Conservation (phyloP, 2,113 vertebrate genomes). For the Gobiocypris rarus region DNA sequence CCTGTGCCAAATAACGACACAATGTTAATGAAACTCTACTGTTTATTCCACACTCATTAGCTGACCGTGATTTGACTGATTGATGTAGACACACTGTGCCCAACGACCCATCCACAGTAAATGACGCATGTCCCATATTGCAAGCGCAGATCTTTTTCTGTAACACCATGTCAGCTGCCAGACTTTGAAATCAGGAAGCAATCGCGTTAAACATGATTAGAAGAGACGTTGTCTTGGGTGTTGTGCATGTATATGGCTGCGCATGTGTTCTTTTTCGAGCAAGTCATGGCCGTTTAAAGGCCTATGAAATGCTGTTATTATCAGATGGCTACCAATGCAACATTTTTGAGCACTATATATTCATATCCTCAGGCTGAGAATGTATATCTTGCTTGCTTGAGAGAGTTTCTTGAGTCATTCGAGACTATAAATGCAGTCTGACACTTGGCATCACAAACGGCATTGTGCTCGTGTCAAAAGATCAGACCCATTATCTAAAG, state of each 20-base stretch:
- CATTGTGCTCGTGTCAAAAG: not conserved
- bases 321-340: conserved; percentile 23
- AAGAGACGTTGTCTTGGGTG: conserved; percentile 10
- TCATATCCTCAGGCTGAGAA: not conserved
- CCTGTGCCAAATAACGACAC: conserved; percentile 26
- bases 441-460: not conserved
- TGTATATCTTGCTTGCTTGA: not conserved
- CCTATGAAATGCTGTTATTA: not conserved
- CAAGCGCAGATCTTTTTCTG: conserved; percentile 23
- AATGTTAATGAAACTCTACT: conserved; percentile 28
- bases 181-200: conserved; percentile 22
- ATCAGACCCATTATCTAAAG: conserved; percentile 1
- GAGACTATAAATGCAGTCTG: not conserved
- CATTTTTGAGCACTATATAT: not conserved
- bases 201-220: not conserved
- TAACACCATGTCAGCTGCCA: conserved; percentile 10
- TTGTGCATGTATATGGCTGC: conserved; percentile 27
- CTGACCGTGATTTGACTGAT: conserved; percentile 17
- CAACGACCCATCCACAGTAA: conserved; percentile 22
- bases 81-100: conserved; percentile 37
- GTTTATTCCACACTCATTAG: conserved; percentile 38
- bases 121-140: conserved; percentile 37
- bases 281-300: not conserved
- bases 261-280: not conserved
- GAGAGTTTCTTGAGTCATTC: not conserved